Percentiles rank a stretch among this genome's conserved stretches.
phyloP scores from a whole-genome alignment of 2,797 vertebrate species.

The Meriones psammophilus region DNA sequence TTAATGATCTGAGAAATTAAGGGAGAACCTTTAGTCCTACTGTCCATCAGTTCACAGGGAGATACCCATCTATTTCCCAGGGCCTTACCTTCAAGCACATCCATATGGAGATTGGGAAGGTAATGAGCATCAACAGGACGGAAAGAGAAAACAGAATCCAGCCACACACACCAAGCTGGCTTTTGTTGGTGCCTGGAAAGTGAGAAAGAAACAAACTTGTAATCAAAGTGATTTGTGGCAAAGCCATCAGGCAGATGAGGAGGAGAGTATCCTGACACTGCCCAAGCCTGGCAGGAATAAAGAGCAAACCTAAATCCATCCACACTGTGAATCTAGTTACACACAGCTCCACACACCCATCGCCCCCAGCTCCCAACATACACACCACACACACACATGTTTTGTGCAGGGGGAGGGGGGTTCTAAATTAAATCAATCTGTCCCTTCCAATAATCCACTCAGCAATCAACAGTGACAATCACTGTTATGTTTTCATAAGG shows the following conservation, averaged over 20 bases:
- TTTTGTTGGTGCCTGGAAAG: constrained; percentile 87
- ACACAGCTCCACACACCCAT: background rate
- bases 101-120: constrained; percentile 93
- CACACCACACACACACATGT: background rate
- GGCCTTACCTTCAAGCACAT: constrained; percentile 92
- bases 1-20: constrained; percentile 86
- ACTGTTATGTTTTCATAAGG: background rate
- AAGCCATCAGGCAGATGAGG: background rate
- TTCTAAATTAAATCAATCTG: background rate
- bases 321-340: rapidly evolving
- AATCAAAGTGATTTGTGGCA: background rate
- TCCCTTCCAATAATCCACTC: background rate
- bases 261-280: background rate
- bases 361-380: no score
- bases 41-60: background rate
- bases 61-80: constrained; percentile 2
- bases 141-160: constrained; percentile 92
- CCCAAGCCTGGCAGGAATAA: background rate
- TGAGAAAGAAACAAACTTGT: background rate
- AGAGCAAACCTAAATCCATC: background rate
- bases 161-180: constrained; percentile 89
- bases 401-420: background rate
- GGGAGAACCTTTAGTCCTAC: constrained; percentile 48
- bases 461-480: background rate
- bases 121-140: constrained; percentile 87